Evolutionary conservation across 2,888 invertebrate genomes (phyloP), one percentile per base, ranked within the genome.

Genomic region (Bimastos eiseni): DNA sequence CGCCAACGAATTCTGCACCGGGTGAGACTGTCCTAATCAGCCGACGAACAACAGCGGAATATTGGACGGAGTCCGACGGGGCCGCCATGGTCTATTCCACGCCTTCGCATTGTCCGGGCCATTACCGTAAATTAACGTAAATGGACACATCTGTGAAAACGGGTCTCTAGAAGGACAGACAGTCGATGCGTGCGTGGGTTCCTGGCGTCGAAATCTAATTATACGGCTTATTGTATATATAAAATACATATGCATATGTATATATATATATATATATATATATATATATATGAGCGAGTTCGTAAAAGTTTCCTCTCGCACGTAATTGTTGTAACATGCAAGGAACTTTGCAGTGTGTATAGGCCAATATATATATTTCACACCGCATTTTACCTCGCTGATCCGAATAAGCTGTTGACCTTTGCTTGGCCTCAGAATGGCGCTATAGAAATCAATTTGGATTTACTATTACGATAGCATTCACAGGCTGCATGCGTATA

Each of bases 101-200:
- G 86, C 86, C 86, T 86, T 86, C 86, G n/a, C 34, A 86, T 86
- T 86, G 86, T 86, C 24, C 33, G 86, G 34, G 21, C 36, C 86
- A 86, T 86, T 86, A 86, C 86, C 86, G 86, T 86, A 86, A 86
- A 36, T 86, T 86, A 86, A 30, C 21, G 86, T 21, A 37, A n/a
- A 70, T 30, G n/a, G 70, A 17, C 70, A 70, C 70, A 86, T 34
- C 86, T 86, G 86, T 36, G 84, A 84, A 33, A 84, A 11, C 1
- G 19, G 33, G 30, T 21, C 83, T 30, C 30, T 84, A 1, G 34
- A 33, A n/a, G 11, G n/a, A 2, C 34, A 36, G 8, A 34, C 6
- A 19, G 24, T 1, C 21, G 86, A 36, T 30, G 86, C 34, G 86
- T 34, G 36, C 86, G 19, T 8, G 34, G 34, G 34, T 36, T 34